Conservation (phyloP, 2,797 vertebrate genomes). For the Eulemur coronatus region DNA sequence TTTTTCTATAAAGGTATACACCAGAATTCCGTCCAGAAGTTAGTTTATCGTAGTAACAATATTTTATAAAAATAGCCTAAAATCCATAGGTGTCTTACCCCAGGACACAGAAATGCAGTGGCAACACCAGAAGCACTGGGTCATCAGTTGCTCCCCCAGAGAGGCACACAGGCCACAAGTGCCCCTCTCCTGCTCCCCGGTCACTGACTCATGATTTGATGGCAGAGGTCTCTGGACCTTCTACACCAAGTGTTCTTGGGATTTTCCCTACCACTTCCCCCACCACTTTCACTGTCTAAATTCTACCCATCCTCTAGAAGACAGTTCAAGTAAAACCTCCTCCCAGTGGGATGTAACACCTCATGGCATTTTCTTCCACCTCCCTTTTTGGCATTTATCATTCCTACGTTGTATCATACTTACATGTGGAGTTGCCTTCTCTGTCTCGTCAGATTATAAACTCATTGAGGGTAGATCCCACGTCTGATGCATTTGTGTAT, state of each 20-base stretch:
- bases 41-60: background rate
- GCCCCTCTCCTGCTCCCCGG: background rate
- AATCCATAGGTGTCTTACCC: background rate
- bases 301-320: background rate
- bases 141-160: background rate
- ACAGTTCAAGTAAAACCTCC: background rate
- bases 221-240: background rate
- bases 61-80: constrained; percentile 7
- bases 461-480: background rate
- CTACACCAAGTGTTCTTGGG: background rate
- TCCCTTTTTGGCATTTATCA: background rate
- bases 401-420: background rate
- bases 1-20: background rate
- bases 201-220: background rate
- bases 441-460: background rate
- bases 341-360: no score
- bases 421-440: background rate
- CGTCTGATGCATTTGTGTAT: background rate
- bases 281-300: no score
- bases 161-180: background rate
- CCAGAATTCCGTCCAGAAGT: background rate
- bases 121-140: background rate
- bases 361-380: fast-evolving
- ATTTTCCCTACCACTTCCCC: background rate
- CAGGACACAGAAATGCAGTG: background rate